Percentiles rank a stretch among this genome's conserved stretches.
These are phyloP conservation scores for Apogon talboti DNA, from an alignment of 2,797 vertebrate species.

Conservation along the genomic window DNA sequence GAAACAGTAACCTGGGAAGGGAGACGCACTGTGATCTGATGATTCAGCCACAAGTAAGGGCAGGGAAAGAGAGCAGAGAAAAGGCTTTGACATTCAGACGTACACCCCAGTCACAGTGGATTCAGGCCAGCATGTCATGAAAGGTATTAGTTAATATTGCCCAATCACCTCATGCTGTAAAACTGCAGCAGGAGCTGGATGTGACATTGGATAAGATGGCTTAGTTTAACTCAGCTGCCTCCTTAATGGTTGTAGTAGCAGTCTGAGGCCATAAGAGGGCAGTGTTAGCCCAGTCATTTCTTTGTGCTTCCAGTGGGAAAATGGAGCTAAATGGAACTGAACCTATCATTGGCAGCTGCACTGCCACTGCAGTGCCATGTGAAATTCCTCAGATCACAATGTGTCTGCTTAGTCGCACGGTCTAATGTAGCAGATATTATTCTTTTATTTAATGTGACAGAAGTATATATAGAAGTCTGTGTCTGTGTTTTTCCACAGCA, in stretches of 20 bases:
- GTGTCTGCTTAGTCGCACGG: conserved; percentile 39
- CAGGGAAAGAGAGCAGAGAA: conserved; percentile 42
- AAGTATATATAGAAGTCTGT: neutral
- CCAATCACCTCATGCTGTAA: conserved; percentile 62
- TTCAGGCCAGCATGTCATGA: conserved; percentile 57
- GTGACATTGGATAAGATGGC: conserved; percentile 68
- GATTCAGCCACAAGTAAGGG: conserved; percentile 79
- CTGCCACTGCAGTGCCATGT: conserved; percentile 67
- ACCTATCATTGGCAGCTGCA: conserved; percentile 70
- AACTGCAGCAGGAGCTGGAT: conserved; percentile 44
- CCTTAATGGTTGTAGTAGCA: conserved; percentile 46
- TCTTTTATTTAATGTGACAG: neutral
- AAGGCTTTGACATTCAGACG: conserved; percentile 78
- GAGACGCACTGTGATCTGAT: conserved; percentile 81
- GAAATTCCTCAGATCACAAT: conserved; percentile 65
- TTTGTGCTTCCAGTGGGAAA: conserved; percentile 44
- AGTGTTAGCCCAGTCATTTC: conserved; percentile 57
- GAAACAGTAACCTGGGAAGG: conserved; percentile 80
- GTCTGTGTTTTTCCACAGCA: conserved; percentile 27
- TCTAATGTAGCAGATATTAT: neutral
- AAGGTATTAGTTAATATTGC: conserved; percentile 70
- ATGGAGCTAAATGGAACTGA: conserved; percentile 65
- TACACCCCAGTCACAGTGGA: conserved; percentile 64
- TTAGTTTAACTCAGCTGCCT: conserved; percentile 33
- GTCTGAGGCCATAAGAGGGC: conserved; percentile 72